phyloP scores from a whole-genome alignment of 2,113 vertebrate species.

The Lophotis ruficrista region DNA sequence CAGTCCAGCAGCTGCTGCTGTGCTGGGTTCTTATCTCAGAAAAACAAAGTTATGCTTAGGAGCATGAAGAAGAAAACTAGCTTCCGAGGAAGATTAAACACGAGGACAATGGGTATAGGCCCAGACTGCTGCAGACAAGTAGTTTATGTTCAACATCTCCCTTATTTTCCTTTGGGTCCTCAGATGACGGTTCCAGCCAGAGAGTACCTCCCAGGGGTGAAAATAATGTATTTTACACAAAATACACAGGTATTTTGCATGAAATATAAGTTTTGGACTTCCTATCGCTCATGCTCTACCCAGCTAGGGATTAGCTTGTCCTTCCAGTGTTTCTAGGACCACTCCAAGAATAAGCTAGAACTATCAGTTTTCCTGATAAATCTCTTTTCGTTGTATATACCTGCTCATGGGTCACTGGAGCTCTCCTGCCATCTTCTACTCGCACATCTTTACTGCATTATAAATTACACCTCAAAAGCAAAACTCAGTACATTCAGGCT shows the following conservation, averaged over 20 bases:
- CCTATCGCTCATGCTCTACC: fast-evolving
- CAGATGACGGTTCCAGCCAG: neutral
- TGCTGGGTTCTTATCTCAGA: neutral
- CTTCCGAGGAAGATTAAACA: neutral
- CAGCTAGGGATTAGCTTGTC: neutral
- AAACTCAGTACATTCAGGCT: neutral
- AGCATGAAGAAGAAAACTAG: neutral
- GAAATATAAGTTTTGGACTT: fast-evolving
- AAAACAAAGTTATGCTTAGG: neutral
- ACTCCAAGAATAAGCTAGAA: neutral
- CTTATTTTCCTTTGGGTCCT: neutral
- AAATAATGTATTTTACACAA: neutral
- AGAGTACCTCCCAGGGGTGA: neutral
- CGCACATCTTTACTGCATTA: neutral
- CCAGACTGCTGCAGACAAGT: neutral
- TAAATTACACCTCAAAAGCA: neutral
- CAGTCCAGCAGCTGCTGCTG: neutral
- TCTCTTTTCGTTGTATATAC: neutral
- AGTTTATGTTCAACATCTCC: neutral
- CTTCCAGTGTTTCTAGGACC: neutral
- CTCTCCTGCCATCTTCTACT: neutral
- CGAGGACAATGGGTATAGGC: neutral
- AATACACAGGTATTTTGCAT: neutral
- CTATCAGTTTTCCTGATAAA: neutral
- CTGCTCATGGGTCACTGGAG: neutral